Evolutionary conservation across 2,888 invertebrate genomes (phyloP).

Genomic region (Acrobeloides nanus): DNA sequence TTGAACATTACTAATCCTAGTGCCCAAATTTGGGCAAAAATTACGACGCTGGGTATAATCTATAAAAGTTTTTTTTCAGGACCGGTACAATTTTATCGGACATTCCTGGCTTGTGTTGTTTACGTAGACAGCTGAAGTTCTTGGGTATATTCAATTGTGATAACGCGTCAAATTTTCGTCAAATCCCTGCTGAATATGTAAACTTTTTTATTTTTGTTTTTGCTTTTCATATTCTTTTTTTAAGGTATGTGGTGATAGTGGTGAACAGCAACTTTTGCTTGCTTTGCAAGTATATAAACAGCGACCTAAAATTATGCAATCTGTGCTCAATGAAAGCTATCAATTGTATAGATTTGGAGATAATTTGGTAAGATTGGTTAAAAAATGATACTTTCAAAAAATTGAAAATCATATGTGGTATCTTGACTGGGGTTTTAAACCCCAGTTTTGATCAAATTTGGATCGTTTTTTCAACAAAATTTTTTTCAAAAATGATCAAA

Average conservation of each 20-base stretch:
- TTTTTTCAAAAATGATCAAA: too few species aligned
- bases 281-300: slow-evolving; percentile 75
- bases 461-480: too few species aligned
- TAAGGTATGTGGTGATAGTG: slow-evolving; percentile 20
- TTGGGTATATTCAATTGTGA: slow-evolving; percentile 84
- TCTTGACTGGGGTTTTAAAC: too few species aligned
- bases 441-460: too few species aligned
- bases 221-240: slow-evolving; percentile 5
- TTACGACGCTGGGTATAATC: background rate
- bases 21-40: slow-evolving; percentile 4
- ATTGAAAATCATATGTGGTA: too few species aligned
- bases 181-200: slow-evolving; percentile 69
- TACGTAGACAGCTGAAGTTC: slow-evolving; percentile 73
- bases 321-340: slow-evolving; percentile 80
- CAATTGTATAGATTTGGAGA: slow-evolving; percentile 54
- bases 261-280: slow-evolving; percentile 68
- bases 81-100: slow-evolving; percentile 57
- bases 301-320: slow-evolving; percentile 70
- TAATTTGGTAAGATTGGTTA: slow-evolving; percentile 14
- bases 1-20: too few species aligned
- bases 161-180: slow-evolving; percentile 79
- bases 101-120: slow-evolving; percentile 76
- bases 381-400: background rate
- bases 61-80: slow-evolving; percentile 10
- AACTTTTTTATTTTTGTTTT: slow-evolving; percentile 8